Base-by-base conservation (phyloP, 2,113 vertebrate genomes). In the Euleptes europaea region DNA sequence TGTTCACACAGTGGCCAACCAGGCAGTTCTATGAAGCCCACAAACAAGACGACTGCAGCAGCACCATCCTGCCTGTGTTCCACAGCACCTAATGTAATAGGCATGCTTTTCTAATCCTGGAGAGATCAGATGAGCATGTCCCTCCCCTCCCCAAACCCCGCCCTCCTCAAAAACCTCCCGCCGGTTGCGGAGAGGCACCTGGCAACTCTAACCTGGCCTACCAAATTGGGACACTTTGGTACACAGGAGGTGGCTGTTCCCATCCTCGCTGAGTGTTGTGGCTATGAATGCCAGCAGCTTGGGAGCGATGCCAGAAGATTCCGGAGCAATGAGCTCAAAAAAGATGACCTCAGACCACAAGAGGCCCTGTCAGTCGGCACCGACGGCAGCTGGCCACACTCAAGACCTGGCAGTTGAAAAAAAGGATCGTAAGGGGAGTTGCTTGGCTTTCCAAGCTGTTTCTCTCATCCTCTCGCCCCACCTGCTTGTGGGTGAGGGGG, bases 301-400 rank as follows among this genome's bases (percentile, higher is more conserved):
- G 69, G 84, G 67, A 85, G n/a, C 8, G 3, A 85, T 47, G 77
- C 84, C 84, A 85, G 69, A 63, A 80, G 78, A 80, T 85, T 79
- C 84, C 84, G 23, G 67, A 65, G 70, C 69, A 79, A 65, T 85
- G 77, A 85, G 81, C 40, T 85, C 69, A 28, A 19, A 72, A 85
- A 57, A 80, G 54, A 85, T 85, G 77, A 85, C 69, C 84, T 85
- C 84, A 85, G 84, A 85, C 54, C n/a, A 63, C 84, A 85, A 85
- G 69, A 79, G 69, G 84, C 70, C 26, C 69, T 72, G 77, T 85
- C 84, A 80, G 77, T 85, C 70, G 38, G 31, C 54, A 63, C 35
- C 14, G 9, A 77, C n/a, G 65, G 54, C 84, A 85, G 84, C 76
- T 80, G 84, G 54, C n/a, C 73, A 19, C 28, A 49, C n/a, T 79